A percentile compares a stretch with the other conserved stretches of the same genome.
Conservation (phyloP, 2,888 invertebrate genomes). For the Drosophila yooni region DNA sequence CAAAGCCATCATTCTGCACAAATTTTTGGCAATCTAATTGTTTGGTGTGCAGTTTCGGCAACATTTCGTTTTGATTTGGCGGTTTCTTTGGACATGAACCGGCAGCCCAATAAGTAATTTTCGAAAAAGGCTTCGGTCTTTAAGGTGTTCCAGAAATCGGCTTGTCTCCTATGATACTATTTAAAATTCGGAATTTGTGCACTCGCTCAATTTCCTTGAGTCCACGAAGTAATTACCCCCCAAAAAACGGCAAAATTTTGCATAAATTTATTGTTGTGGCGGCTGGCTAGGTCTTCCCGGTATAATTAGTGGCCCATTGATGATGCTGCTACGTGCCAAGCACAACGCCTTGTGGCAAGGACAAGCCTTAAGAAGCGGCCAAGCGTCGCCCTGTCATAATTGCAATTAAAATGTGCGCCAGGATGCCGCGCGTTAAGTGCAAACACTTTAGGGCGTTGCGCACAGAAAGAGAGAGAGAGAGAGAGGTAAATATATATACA, state of each 20-base stretch:
- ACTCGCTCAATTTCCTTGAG: slow-evolving; percentile 83
- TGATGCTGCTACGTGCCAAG: slow-evolving; percentile 66
- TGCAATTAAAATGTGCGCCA: slow-evolving; percentile 76
- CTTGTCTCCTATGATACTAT: slow-evolving; percentile 34
- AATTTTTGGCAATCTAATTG: slow-evolving; percentile 46
- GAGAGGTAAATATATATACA: background rate
- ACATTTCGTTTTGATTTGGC: slow-evolving; percentile 20
- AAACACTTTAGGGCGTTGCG: slow-evolving; percentile 66
- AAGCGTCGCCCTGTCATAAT: slow-evolving; percentile 61
- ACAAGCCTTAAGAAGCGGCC: slow-evolving; percentile 46
- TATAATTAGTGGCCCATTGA: slow-evolving; percentile 78
- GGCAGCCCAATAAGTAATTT: slow-evolving; percentile 34
- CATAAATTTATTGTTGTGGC: slow-evolving; percentile 56
- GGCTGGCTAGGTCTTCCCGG: slow-evolving; percentile 55
- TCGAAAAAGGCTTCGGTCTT: slow-evolving; percentile 21
- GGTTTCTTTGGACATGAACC: background rate
- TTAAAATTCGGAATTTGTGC: slow-evolving; percentile 78
- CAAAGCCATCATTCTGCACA: slow-evolving; percentile 34
- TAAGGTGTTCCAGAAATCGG: slow-evolving; percentile 21
- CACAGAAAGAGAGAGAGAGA: slow-evolving; percentile 9
- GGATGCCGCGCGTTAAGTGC: slow-evolving; percentile 66
- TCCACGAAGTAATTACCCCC: slow-evolving; percentile 80
- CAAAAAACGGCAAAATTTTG: slow-evolving; percentile 57
- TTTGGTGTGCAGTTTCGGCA: slow-evolving; percentile 33
- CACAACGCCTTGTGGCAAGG: slow-evolving; percentile 73